Conservation (phyloP, 1,140 invertebrate genomes). For the Drosophila willistoni region DNA sequence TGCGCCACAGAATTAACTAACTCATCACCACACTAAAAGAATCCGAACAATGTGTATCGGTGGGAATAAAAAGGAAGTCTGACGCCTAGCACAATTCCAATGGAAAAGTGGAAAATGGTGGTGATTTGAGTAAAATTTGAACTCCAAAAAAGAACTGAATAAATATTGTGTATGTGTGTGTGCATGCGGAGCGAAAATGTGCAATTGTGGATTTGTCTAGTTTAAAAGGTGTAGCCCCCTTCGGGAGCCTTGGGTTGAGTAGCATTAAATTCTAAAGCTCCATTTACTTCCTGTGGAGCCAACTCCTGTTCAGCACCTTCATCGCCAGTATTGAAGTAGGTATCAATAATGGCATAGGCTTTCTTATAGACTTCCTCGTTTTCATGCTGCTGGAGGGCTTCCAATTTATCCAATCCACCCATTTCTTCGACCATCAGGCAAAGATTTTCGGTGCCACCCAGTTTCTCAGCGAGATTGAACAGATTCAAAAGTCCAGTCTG, state of each 20-base stretch:
- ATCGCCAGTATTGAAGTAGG: conserved; percentile 88
- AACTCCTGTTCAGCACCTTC: conserved; percentile 82
- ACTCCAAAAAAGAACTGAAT: background rate
- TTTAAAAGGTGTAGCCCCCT: conserved; percentile 78
- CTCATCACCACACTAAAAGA: no score
- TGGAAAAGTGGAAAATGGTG: no score
- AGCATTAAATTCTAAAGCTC: conserved; percentile 75
- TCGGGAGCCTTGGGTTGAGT: conserved; percentile 71
- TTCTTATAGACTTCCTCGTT: conserved; percentile 97
- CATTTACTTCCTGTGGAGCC: conserved; percentile 79
- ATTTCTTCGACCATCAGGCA: conserved; percentile 94
- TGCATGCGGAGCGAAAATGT: conserved; percentile 1
- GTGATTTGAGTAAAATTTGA: no score
- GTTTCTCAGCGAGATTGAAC: conserved; percentile 87
- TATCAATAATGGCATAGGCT: conserved; percentile 91
- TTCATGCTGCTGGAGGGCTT: conserved; percentile 96
- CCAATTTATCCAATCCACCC: conserved; percentile 95
- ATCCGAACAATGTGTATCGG: no score
- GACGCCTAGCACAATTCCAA: no score
- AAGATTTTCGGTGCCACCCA: conserved; percentile 89
- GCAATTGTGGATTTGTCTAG: background rate
- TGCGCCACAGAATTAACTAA: no score
- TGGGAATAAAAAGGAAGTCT: background rate
- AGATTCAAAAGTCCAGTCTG: conserved; percentile 94
- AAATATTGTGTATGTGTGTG: background rate